Percentiles rank a stretch among this genome's conserved stretches.
phyloP scores from a whole-genome alignment of 2,113 vertebrate species.

The Ploceus nigricollis region DNA sequence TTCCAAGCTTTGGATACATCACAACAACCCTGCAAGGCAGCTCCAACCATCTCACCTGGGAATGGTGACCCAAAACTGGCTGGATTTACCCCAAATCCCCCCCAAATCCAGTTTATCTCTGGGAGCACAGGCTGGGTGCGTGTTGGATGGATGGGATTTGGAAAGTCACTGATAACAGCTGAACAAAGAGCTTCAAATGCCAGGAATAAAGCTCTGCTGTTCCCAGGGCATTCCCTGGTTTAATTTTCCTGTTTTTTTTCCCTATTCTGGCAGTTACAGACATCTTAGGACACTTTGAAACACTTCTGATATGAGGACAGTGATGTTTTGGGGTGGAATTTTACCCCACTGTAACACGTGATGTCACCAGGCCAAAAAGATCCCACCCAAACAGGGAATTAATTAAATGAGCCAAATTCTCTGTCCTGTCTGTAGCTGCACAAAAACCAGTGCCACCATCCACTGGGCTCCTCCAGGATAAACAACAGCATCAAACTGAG shows the following conservation, averaged over 20 bases:
- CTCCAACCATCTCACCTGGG: background rate
- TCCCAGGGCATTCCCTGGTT: background rate
- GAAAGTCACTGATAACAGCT: fast-evolving
- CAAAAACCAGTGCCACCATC: background rate
- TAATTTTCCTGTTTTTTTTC: background rate
- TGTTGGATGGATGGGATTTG: fast-evolving
- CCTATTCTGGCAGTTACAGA: background rate
- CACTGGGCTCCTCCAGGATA: background rate
- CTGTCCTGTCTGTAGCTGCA: background rate
- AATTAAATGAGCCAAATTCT: background rate
- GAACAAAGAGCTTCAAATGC: background rate
- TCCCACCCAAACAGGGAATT: background rate
- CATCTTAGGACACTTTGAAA: fast-evolving
- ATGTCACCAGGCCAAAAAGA: background rate
- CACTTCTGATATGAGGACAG: background rate
- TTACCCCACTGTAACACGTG: fast-evolving
- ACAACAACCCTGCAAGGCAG: background rate
- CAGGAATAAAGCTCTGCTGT: background rate
- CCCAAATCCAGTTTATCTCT: background rate
- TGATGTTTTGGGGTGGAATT: background rate
- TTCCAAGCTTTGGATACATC: fast-evolving
- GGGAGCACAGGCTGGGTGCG: background rate
- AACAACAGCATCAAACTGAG: background rate
- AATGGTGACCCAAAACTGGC: fast-evolving
- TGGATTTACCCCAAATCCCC: background rate